Conservation (phyloP, 2,888 invertebrate genomes). For the Orthosia cruda region DNA sequence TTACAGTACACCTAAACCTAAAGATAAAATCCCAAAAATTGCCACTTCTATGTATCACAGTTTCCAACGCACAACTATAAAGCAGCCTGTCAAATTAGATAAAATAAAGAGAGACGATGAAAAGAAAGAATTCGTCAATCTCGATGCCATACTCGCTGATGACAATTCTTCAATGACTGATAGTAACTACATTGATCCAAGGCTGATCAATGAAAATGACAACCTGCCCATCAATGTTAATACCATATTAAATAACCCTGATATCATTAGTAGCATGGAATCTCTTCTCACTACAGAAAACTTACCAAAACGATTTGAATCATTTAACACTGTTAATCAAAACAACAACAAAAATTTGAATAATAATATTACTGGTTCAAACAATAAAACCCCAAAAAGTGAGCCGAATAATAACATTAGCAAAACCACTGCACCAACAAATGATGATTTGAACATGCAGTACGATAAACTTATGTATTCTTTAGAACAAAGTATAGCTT, state of each 20-base stretch:
- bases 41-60: conserved; percentile 89
- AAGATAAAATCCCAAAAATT: conserved; percentile 90
- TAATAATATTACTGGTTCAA: conserved; percentile 75
- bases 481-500: conserved; percentile 88
- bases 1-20: conserved; percentile 88
- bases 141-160: conserved; percentile 85
- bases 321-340: conserved; percentile 82
- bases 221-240: conserved; percentile 93
- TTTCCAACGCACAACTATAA: conserved; percentile 87
- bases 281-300: conserved; percentile 90
- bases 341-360: conserved; percentile 81
- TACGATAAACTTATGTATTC: conserved; percentile 91
- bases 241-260: conserved; percentile 89
- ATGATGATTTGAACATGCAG: conserved; percentile 88
- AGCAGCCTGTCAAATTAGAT: conserved; percentile 88
- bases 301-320: conserved; percentile 89
- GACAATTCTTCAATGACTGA: conserved; percentile 89
- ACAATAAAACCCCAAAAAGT: conserved; percentile 73
- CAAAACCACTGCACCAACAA: conserved; percentile 78
- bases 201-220: conserved; percentile 94
- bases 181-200: conserved; percentile 91
- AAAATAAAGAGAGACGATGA: conserved; percentile 86
- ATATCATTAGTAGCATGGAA: conserved; percentile 90
- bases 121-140: conserved; percentile 89
- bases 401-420: conserved; percentile 78